Percentiles rank a stretch among this genome's conserved stretches.
Evolutionary conservation across 1,140 invertebrate species (phyloP).

Genomic region (Archegozetes longisetosus): DNA sequence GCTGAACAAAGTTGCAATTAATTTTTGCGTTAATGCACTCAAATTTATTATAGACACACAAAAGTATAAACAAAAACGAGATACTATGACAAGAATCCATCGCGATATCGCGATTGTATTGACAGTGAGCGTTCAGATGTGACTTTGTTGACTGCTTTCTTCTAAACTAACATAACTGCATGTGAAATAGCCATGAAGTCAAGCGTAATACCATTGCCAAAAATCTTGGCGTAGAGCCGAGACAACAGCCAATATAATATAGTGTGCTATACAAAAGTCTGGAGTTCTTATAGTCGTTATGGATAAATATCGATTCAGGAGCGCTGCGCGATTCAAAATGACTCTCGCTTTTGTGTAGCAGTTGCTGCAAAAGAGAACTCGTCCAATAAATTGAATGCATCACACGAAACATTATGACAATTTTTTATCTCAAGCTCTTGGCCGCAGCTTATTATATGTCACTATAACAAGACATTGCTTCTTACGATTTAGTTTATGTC

Average conservation of each 20-base stretch:
- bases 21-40: neutral
- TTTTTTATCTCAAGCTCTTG: neutral
- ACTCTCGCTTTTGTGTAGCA: neutral
- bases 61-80: neutral
- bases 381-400: neutral
- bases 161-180: no score
- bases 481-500: neutral
- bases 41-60: neutral
- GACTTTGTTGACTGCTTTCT: no score
- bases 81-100: no score
- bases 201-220: neutral
- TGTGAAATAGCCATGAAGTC: neutral
- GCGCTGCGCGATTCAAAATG: neutral
- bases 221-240: neutral
- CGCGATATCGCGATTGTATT: no score
- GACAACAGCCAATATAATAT: neutral
- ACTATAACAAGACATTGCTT: neutral
- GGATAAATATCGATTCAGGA: neutral
- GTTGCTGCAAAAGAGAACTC: neutral
- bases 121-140: no score
- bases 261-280: no score
- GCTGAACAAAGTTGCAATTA: slow-evolving; percentile 3
- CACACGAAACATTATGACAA: neutral
- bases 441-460: neutral
- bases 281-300: neutral